Base-by-base conservation (phyloP, 2,113 vertebrate genomes). In the Cacatua alba region DNA sequence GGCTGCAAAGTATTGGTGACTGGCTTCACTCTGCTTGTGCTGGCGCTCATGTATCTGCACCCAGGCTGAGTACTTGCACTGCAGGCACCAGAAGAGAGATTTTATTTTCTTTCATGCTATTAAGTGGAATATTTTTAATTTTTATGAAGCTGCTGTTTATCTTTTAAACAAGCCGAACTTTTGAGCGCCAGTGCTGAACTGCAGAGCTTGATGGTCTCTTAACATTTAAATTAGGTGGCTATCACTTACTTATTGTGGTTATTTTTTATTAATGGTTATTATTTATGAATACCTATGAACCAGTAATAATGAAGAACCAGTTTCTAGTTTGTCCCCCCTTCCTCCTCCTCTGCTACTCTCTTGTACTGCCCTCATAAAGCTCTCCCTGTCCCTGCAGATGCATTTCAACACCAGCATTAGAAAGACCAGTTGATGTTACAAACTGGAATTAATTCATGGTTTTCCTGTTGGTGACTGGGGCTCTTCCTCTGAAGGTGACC, bases 1-100 rank as follows among this genome's bases (percentile, higher is more conserved):
- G 0, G 11, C 13, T 43, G 62, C 23, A 25, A 7, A 18, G 59
- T 13, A 0, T 1, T 3, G 2, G 43, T 51, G 48, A 33, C 26
- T 15, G 39, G 18, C 33, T 43, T 46, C 9, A 0, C 55, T 33
- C 21, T 13, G 18, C 44, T 67, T 29, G 37, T 51, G 35, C 13
- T n/a, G n/a, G 6, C 23, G 24, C 2, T 35, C 15, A 7, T 23
- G 3, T 19, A 1, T 6, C 35, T 44, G 46, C 51, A 13, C 20
- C 51, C 1, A 2, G n/a, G 19, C 55, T 17, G 11, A 48, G 52
- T 24, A 5, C 62, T 25, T 24, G 4, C 3, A 13, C 26, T 16
- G 8, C 26, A 65, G 63, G 12, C 29, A n/a, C 28, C 17, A 13
- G 43, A 51, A 60, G 10, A 69, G 57, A 23, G 25, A 55, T 28